Percentiles rank a stretch among this genome's conserved stretches.
phyloP scores from a whole-genome alignment of 2,113 vertebrate species.

The Balaeniceps rex region DNA sequence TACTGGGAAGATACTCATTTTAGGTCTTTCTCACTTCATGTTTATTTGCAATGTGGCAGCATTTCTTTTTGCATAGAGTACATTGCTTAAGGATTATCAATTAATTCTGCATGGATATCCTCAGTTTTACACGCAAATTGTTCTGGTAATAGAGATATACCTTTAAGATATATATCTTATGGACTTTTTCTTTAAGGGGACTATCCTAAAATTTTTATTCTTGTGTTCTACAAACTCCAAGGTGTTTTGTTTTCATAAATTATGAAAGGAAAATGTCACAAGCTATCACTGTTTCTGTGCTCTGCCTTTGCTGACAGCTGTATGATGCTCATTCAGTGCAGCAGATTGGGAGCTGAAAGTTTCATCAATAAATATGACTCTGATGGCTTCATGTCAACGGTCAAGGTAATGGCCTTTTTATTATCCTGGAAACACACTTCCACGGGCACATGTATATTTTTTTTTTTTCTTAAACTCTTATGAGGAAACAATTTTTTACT shows the following conservation, averaged over 20 bases:
- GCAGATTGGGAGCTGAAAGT: slow-evolving; percentile 98
- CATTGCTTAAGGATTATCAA: background rate
- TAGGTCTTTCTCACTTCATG: background rate
- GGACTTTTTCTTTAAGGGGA: background rate
- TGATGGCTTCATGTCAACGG: slow-evolving; percentile 95
- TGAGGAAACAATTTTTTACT: background rate
- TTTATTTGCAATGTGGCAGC: background rate
- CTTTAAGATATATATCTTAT: background rate
- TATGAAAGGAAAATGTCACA: slow-evolving; percentile 96
- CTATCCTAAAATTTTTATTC: slow-evolving; percentile 38
- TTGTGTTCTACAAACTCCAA: slow-evolving; percentile 82
- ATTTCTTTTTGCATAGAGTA: background rate
- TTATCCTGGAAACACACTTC: slow-evolving; percentile 79
- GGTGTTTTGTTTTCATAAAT: slow-evolving; percentile 98
- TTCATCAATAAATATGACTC: slow-evolving; percentile 99
- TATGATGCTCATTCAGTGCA: slow-evolving; percentile 97
- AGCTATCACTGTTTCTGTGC: slow-evolving; percentile 85
- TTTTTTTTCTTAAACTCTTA: slow-evolving; percentile 23
- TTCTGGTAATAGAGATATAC: background rate
- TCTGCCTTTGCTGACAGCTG: slow-evolving; percentile 96
- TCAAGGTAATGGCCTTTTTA: slow-evolving; percentile 98
- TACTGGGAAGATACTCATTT: background rate
- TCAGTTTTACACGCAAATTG: slow-evolving; percentile 9
- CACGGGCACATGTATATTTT: background rate
- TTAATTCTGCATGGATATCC: background rate